A percentile compares a stretch with the other conserved stretches of the same genome.
Conservation (phyloP, 2,797 vertebrate genomes). For the Megalops cyprinoides region DNA sequence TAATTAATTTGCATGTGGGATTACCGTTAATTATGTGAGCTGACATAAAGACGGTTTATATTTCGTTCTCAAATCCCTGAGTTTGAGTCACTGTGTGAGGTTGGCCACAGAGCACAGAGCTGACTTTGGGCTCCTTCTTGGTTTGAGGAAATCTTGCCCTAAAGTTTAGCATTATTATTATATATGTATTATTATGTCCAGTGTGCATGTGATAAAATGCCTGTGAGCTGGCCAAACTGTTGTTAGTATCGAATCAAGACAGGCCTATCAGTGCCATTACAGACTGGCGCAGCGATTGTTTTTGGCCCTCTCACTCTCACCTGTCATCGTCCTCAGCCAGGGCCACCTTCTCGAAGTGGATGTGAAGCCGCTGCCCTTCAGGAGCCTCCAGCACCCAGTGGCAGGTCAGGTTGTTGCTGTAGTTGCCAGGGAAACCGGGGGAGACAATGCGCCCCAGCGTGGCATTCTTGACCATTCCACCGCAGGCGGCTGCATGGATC, state of each 20-base stretch:
- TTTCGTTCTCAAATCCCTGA: constrained; percentile 52
- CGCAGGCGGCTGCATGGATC: constrained; percentile 79
- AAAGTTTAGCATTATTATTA: no score
- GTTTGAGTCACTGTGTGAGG: constrained; percentile 39
- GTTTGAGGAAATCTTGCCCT: constrained; percentile 24
- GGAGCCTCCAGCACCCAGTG: constrained; percentile 95
- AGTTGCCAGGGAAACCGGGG: constrained; percentile 94
- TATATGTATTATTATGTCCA: no score
- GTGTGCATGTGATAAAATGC: neutral
- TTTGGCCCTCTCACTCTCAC: constrained; percentile 61
- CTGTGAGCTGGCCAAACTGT: neutral
- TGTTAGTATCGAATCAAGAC: neutral
- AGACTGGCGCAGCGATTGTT: neutral
- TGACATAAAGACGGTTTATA: constrained; percentile 28
- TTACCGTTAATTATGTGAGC: constrained; percentile 58
- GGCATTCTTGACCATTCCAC: constrained; percentile 89
- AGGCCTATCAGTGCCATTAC: neutral
- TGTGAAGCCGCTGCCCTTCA: constrained; percentile 81
- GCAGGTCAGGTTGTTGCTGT: constrained; percentile 98
- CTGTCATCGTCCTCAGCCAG: constrained; percentile 97
- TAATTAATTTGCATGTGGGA: constrained; percentile 60
- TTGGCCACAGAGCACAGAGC: constrained; percentile 38
- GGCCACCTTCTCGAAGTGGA: constrained; percentile 97
- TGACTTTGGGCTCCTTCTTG: constrained; percentile 23
- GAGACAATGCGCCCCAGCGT: constrained; percentile 90